Evolutionary conservation across 1,140 invertebrate genomes (phyloP).

Genomic region (Centruroides sculpturatus): DNA sequence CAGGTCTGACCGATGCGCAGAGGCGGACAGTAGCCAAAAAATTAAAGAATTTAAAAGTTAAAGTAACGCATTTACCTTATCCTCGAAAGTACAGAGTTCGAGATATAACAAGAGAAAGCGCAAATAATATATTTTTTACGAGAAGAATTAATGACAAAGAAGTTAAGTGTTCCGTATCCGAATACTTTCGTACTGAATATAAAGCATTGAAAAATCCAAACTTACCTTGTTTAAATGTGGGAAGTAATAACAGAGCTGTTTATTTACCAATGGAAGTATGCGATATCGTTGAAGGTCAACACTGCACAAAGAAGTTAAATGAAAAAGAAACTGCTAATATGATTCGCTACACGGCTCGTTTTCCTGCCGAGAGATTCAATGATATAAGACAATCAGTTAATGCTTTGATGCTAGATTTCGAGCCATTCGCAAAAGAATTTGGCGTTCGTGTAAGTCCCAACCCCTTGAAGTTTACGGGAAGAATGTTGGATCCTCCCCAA

Average conservation of each 20-base stretch:
- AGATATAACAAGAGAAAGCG: no score
- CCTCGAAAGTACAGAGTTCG: no score
- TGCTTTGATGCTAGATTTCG: background rate
- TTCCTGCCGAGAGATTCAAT: constrained; percentile 19
- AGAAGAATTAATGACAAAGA: no score
- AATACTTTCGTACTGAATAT: no score
- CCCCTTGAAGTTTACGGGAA: background rate
- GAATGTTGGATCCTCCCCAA: background rate
- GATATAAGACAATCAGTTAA: background rate
- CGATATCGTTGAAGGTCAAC: constrained; percentile 19
- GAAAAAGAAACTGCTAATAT: constrained; percentile 10
- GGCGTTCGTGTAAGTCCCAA: constrained; percentile 8
- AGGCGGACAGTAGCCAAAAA: no score
- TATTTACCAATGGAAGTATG: constrained; percentile 28
- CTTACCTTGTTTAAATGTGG: constrained; percentile 25
- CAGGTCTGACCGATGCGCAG: no score
- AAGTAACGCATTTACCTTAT: no score
- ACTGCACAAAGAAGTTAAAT: constrained; percentile 10
- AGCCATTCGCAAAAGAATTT: constrained; percentile 21
- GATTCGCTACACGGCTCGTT: constrained; percentile 20
- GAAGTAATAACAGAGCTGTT: constrained; percentile 12
- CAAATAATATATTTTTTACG: no score
- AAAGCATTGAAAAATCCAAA: constrained; percentile 13
- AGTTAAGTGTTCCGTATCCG: no score
- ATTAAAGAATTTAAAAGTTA: no score